These are phyloP conservation scores for Tupaia tana DNA, from an alignment of 2,113 vertebrate genomes.

Conservation along the genomic window DNA sequence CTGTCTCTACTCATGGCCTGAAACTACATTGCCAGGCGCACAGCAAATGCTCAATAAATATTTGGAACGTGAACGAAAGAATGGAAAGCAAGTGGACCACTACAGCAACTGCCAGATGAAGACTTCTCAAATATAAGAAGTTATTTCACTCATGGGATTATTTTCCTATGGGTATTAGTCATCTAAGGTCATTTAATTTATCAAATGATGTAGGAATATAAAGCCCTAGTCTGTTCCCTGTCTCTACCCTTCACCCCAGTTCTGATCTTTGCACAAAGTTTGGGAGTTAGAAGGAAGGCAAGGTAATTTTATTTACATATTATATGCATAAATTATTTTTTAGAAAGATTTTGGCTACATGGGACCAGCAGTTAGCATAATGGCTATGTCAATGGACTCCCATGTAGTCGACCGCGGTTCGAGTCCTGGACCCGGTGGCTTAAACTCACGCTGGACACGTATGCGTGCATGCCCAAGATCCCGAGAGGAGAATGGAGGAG, in stretches of 20 bases:
- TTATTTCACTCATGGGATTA: background rate
- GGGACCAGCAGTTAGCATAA: too few relatives aligned
- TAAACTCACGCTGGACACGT: too few relatives aligned
- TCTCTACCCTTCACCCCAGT: background rate
- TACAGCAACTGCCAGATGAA: background rate
- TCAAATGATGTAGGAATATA: background rate
- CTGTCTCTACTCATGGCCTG: background rate
- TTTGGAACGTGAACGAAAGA: constrained; percentile 19
- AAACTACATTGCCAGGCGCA: background rate
- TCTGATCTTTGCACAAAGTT: background rate
- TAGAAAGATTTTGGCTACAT: too few relatives aligned
- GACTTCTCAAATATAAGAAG: background rate
- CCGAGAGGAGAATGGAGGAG: too few relatives aligned
- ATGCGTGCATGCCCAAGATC: too few relatives aligned
- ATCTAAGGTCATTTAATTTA: background rate
- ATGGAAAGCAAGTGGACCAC: background rate
- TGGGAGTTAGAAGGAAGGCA: background rate
- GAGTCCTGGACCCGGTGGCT: too few relatives aligned
- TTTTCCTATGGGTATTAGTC: background rate
- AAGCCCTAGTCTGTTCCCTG: background rate
- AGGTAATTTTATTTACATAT: background rate
- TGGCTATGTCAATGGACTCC: too few relatives aligned
- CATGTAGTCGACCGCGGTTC: too few relatives aligned
- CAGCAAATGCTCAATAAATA: background rate
- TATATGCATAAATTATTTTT: background rate